Evolutionary conservation across 2,113 vertebrate species (phyloP).

Genomic region (Gyps fulvus): DNA sequence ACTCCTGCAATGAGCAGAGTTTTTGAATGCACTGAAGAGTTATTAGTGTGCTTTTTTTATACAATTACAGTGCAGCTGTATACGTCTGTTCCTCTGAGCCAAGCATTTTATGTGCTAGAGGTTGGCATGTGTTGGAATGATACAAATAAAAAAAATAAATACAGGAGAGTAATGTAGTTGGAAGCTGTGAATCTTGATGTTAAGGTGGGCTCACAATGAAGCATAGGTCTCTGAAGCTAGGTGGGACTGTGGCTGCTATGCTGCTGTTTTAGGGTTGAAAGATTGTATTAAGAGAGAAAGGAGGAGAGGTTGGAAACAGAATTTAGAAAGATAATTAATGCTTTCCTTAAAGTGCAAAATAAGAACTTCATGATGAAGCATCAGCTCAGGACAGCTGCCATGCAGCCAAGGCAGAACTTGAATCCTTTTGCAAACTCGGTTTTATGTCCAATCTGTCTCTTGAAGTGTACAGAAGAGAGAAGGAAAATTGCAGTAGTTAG

Average conservation of each 20-base stretch:
- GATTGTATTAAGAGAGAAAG: neutral
- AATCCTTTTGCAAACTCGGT: neutral
- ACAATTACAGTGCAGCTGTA: slow-evolving; percentile 68
- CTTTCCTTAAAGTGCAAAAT: slow-evolving; percentile 15
- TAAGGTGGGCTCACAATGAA: slow-evolving; percentile 1
- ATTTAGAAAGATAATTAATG: neutral
- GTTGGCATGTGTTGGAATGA: slow-evolving; percentile 59
- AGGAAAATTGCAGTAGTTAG: neutral
- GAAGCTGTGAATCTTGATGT: slow-evolving; percentile 10
- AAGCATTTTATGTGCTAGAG: slow-evolving; percentile 53
- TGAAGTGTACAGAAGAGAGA: neutral
- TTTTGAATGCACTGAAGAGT: slow-evolving; percentile 44
- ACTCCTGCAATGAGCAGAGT: slow-evolving; percentile 1
- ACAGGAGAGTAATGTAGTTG: neutral
- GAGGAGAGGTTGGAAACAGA: neutral
- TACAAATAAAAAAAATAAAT: slow-evolving; percentile 43
- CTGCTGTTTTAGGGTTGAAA: neutral
- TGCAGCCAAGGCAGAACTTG: neutral
- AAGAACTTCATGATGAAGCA: neutral
- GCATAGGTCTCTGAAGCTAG: neutral
- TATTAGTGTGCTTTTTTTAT: slow-evolving; percentile 37
- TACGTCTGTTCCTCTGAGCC: slow-evolving; percentile 52
- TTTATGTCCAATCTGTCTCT: slow-evolving; percentile 7
- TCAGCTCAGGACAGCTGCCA: neutral
- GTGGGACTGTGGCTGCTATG: neutral